A percentile compares a stretch with the other conserved stretches of the same genome.
Conservation (phyloP, 1,140 invertebrate genomes). For the Cydia strobilella region DNA sequence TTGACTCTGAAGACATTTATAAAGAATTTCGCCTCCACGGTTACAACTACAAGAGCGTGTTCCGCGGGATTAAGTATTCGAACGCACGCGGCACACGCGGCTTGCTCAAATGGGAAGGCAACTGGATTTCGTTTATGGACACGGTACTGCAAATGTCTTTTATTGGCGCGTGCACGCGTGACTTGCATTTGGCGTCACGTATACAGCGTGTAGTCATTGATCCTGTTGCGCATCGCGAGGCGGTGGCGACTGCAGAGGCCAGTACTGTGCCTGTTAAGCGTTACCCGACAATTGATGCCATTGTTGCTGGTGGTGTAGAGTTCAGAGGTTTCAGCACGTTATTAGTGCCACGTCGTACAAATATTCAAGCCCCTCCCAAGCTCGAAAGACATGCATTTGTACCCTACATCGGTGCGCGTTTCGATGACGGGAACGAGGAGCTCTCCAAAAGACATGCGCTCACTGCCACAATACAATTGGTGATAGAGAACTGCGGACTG, state of each 20-base stretch:
- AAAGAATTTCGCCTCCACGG: slow-evolving; percentile 95
- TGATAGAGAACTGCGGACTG: slow-evolving; percentile 88
- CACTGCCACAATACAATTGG: slow-evolving; percentile 84
- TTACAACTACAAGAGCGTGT: slow-evolving; percentile 95
- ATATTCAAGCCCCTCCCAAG: slow-evolving; percentile 87
- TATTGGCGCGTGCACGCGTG: slow-evolving; percentile 86
- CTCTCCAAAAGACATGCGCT: slow-evolving; percentile 83
- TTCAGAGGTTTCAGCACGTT: slow-evolving; percentile 94
- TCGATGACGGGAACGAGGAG: slow-evolving; percentile 81
- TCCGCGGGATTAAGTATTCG: slow-evolving; percentile 88
- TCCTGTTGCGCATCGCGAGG: slow-evolving; percentile 84
- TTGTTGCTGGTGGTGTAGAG: slow-evolving; percentile 93
- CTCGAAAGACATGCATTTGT: slow-evolving; percentile 92
- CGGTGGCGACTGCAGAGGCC: slow-evolving; percentile 61
- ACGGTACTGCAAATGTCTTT: slow-evolving; percentile 96
- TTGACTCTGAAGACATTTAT: slow-evolving; percentile 88
- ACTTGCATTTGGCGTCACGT: slow-evolving; percentile 93
- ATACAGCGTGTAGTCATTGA: slow-evolving; percentile 91
- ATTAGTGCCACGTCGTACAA: slow-evolving; percentile 90
- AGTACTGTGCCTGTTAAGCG: slow-evolving; percentile 84
- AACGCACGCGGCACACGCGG: slow-evolving; percentile 85
- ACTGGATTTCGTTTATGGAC: slow-evolving; percentile 97
- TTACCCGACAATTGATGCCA: slow-evolving; percentile 87
- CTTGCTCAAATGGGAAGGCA: slow-evolving; percentile 89
- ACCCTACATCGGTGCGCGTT: slow-evolving; percentile 84